Evolutionary conservation across 2,797 vertebrate genomes (phyloP).

Genomic region (Sciaenops ocellatus): DNA sequence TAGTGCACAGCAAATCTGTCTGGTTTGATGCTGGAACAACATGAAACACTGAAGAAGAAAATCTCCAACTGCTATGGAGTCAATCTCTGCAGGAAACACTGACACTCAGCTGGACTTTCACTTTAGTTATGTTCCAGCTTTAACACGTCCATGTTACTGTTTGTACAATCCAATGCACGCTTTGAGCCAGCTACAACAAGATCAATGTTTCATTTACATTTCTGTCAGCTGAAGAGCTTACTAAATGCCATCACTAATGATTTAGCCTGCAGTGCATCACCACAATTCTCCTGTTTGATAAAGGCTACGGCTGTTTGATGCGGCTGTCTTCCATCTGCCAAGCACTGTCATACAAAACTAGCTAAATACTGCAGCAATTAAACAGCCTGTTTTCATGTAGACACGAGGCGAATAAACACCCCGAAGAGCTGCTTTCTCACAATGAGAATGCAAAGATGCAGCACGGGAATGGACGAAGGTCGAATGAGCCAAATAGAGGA

Average conservation of each 20-base stretch:
- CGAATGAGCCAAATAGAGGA: neutral
- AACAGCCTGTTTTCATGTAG: constrained; percentile 49
- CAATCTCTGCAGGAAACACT: neutral
- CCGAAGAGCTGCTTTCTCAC: constrained; percentile 39
- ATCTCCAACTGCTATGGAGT: constrained; percentile 17
- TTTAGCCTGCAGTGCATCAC: constrained; percentile 63
- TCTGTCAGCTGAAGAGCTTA: constrained; percentile 74
- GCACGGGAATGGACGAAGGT: constrained; percentile 25
- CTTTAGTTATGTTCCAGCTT: constrained; percentile 5
- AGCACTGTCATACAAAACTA: constrained; percentile 58
- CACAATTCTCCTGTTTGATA: constrained; percentile 66
- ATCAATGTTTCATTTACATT: constrained; percentile 63
- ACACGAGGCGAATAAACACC: constrained; percentile 50
- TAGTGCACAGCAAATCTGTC: constrained; percentile 42
- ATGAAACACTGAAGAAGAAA: constrained; percentile 7
- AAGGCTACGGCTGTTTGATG: constrained; percentile 57
- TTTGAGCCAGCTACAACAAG: constrained; percentile 37
- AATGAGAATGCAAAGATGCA: constrained; percentile 33
- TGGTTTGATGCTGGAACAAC: constrained; percentile 26
- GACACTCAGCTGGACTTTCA: constrained; percentile 1
- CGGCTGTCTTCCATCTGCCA: constrained; percentile 66
- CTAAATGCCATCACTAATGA: constrained; percentile 76
- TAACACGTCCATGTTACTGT: constrained; percentile 11
- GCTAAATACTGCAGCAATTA: constrained; percentile 59
- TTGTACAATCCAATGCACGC: constrained; percentile 19